Percentiles rank a stretch among this genome's conserved stretches.
Conservation (phyloP, 2,797 vertebrate species). For the Argyrosomus regius region DNA sequence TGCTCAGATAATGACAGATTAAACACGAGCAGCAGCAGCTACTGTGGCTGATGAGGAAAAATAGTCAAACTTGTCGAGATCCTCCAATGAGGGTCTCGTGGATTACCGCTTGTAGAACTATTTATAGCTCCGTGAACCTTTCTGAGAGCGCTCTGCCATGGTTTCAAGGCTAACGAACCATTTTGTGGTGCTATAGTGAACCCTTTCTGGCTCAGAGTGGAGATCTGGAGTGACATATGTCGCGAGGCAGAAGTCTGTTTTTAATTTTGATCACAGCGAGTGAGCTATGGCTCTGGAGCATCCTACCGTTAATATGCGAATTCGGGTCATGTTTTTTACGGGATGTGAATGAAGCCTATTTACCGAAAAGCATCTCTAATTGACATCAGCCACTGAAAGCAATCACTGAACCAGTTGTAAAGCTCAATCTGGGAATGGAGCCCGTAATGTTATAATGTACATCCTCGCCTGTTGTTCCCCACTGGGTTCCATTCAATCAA, state of each 20-base stretch:
- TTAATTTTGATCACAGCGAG: conserved; percentile 55
- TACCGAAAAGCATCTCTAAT: conserved; percentile 68
- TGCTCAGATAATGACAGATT: conserved; percentile 25
- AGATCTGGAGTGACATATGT: conserved; percentile 55
- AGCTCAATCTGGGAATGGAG: conserved; percentile 55
- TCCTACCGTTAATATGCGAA: conserved; percentile 45
- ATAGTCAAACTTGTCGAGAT: conserved; percentile 19
- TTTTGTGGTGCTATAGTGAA: conserved; percentile 27
- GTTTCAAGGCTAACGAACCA: conserved; percentile 30
- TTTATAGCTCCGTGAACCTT: conserved; percentile 27
- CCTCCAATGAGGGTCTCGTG: conserved; percentile 4
- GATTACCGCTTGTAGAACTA: conserved; percentile 26
- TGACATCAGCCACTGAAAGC: conserved; percentile 69
- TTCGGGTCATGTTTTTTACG: conserved; percentile 49
- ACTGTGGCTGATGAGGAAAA: neutral
- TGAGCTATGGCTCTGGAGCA: conserved; percentile 36
- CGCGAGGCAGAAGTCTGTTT: conserved; percentile 65
- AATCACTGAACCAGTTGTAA: conserved; percentile 62
- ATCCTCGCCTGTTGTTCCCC: conserved; percentile 46
- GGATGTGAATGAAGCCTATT: conserved; percentile 61
- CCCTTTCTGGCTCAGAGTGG: conserved; percentile 21
- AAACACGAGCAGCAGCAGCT: conserved; percentile 1
- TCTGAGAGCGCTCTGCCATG: neutral
- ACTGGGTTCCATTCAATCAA: conserved; percentile 56
- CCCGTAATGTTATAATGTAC: conserved; percentile 56